These are phyloP conservation scores for Cotesia glomerata DNA, from an alignment of 1,140 invertebrate species.

Conservation along the genomic window DNA sequence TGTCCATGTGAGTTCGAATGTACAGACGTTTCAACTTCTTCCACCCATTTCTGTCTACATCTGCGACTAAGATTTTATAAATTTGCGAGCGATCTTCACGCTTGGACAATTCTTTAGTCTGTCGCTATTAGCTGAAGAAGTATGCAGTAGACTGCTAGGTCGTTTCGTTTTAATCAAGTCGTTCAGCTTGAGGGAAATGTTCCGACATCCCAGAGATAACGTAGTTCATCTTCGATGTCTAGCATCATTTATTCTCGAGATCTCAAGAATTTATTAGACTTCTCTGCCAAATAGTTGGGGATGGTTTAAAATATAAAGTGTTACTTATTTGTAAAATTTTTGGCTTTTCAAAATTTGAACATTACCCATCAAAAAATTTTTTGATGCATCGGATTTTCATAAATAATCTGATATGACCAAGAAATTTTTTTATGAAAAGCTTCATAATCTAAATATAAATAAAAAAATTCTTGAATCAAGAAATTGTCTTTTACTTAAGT, in stretches of 20 bases:
- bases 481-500: no score
- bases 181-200: background rate
- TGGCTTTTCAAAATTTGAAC: no score
- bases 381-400: no score
- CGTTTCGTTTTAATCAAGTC: conserved; percentile 22
- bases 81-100: conserved; percentile 43
- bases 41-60: conserved; percentile 26
- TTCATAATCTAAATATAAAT: no score
- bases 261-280: no score
- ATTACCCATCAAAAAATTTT: no score
- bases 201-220: background rate
- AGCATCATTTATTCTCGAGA: background rate
- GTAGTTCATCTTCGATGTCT: background rate
- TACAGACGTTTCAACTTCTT: conserved; percentile 13
- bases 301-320: no score
- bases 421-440: no score
- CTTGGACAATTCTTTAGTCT: conserved; percentile 25
- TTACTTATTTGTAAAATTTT: no score
- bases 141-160: background rate
- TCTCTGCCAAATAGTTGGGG: no score
- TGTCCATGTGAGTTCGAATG: conserved; percentile 28
- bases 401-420: no score
- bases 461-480: no score
- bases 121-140: conserved; percentile 23
- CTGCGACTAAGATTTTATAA: conserved; percentile 49